phyloP scores from a whole-genome alignment of 2,797 vertebrate species.

The Loris lydekkerianus region DNA sequence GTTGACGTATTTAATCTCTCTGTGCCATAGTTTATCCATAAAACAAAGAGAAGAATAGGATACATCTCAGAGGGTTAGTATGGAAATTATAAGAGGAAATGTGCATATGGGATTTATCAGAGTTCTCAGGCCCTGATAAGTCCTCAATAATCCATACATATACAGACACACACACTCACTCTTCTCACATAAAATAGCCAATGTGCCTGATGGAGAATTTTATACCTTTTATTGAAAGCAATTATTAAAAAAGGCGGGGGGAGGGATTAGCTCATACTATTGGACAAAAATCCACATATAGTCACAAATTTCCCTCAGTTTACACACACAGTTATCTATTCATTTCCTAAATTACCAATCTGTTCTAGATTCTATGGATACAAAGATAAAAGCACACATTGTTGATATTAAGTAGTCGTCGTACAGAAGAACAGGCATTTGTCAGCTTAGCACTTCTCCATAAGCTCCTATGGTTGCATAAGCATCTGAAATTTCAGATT shows the following conservation, averaged over 20 bases:
- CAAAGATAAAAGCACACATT: neutral
- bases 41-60: neutral
- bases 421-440: neutral
- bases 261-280: neutral
- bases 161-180: neutral
- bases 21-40: neutral
- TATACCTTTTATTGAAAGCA: neutral
- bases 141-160: neutral
- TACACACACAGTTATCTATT: neutral
- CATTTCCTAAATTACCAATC: neutral
- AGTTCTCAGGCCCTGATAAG: neutral
- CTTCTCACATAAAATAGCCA: neutral
- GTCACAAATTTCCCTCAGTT: neutral
- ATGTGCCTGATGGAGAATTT: neutral
- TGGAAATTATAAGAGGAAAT: neutral
- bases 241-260: neutral
- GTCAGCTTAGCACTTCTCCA: neutral
- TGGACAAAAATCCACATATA: neutral
- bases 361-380: neutral
- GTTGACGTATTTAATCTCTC: neutral
- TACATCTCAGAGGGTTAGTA: neutral
- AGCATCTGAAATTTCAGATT: slow-evolving; percentile 10
- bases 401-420: neutral
- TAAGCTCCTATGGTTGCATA: neutral
- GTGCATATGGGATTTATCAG: neutral